Evolutionary conservation across 2,113 vertebrate species (phyloP).

Genomic region (Chaenocephalus aceratus): DNA sequence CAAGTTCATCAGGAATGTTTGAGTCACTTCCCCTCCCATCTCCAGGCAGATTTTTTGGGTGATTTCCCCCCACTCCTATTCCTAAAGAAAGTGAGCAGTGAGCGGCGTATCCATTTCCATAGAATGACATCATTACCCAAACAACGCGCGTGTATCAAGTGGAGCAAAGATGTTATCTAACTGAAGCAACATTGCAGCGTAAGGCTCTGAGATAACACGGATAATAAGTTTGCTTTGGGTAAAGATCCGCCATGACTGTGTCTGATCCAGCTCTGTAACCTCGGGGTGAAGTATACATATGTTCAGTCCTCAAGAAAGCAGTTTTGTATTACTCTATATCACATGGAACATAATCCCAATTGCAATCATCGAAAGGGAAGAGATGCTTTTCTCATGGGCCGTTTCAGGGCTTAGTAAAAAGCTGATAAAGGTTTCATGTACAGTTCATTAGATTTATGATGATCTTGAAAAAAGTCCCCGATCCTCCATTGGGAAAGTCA

Average conservation of each 20-base stretch:
- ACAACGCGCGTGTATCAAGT: conserved; percentile 67
- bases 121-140: conserved; percentile 79
- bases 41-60: conserved; percentile 27
- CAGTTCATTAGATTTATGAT: conserved; percentile 39
- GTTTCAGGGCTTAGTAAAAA: conserved; percentile 32
- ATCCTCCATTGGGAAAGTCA: background rate
- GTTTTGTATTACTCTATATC: background rate
- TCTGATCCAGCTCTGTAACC: background rate
- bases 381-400: conserved; percentile 11
- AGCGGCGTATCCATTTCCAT: conserved; percentile 58
- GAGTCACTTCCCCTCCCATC: conserved; percentile 66
- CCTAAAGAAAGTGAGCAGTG: conserved; percentile 16
- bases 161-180: conserved; percentile 72
- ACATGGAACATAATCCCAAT: conserved; percentile 17
- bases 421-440: conserved; percentile 6
- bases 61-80: conserved; percentile 47
- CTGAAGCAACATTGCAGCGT: conserved; percentile 15
- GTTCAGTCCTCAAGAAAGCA: background rate
- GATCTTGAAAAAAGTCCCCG: background rate
- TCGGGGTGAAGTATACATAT: background rate
- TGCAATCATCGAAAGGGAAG: conserved; percentile 3
- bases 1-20: conserved; percentile 43
- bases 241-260: background rate
- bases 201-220: conserved; percentile 32
- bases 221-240: conserved; percentile 9